Evolutionary conservation across 2,888 invertebrate species (phyloP).

Genomic region (Philereme vetulata): DNA sequence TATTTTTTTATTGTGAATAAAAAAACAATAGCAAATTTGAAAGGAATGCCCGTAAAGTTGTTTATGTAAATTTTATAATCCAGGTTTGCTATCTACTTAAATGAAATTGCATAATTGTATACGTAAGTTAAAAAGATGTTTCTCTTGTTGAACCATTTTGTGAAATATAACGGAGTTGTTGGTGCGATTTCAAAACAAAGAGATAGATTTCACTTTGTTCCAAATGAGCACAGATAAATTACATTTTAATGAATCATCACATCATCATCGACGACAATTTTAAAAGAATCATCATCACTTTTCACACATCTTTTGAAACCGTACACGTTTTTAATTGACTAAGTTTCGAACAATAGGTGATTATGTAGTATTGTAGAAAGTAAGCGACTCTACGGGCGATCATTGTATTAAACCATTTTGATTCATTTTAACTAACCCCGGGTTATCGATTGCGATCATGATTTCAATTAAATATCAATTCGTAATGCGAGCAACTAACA

Average conservation of each 20-base stretch:
- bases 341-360: slow-evolving; percentile 77
- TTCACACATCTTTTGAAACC: slow-evolving; percentile 13
- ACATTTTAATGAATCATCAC: neutral
- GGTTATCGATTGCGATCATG: slow-evolving; percentile 64
- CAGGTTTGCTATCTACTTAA: too few relatives aligned
- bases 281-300: slow-evolving; percentile 32
- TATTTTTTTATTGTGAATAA: too few relatives aligned
- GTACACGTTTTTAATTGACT: slow-evolving; percentile 61
- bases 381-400: slow-evolving; percentile 68
- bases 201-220: neutral
- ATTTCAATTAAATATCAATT: slow-evolving; percentile 76
- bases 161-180: too few relatives aligned
- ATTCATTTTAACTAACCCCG: slow-evolving; percentile 45
- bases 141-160: too few relatives aligned
- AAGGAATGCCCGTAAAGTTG: too few relatives aligned
- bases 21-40: too few relatives aligned
- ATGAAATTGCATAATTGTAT: too few relatives aligned
- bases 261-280: slow-evolving; percentile 23
- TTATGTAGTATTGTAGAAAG: slow-evolving; percentile 76
- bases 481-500: slow-evolving; percentile 59
- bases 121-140: too few relatives aligned
- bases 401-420: slow-evolving; percentile 71
- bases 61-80: too few relatives aligned
- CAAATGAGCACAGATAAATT: slow-evolving; percentile 6
- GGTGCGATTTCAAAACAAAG: too few relatives aligned